phyloP scores from a whole-genome alignment of 64 coral and sea anemone genomes.

The Montipora sp. region DNA sequence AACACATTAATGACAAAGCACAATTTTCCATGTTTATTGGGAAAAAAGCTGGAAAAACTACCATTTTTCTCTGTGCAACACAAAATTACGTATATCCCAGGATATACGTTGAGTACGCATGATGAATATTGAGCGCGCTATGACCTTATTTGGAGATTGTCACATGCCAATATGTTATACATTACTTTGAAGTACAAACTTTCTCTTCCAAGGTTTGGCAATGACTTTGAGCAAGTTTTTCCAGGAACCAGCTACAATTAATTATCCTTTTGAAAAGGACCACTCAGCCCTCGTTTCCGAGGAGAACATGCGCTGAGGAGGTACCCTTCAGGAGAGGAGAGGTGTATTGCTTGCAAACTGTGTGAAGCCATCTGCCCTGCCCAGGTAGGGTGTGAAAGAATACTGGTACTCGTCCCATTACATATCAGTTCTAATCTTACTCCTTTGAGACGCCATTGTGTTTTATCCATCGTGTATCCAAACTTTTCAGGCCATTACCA shows the following conservation, averaged over 20 bases:
- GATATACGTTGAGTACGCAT: too few species aligned
- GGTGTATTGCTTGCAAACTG: constrained; percentile 95
- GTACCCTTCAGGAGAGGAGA: constrained; percentile 95
- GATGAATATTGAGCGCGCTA: too few species aligned
- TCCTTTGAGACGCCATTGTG: neutral
- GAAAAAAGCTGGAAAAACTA: too few species aligned
- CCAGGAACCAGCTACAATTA: constrained; percentile 96
- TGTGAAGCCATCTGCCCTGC: constrained; percentile 99
- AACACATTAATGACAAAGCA: too few species aligned
- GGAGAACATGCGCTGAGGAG: constrained; percentile 94
- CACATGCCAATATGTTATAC: too few species aligned
- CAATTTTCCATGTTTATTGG: too few species aligned
- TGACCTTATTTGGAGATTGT: too few species aligned
- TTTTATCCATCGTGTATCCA: neutral
- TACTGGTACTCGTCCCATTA: too few species aligned
- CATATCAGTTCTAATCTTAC: too few species aligned
- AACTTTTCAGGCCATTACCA: constrained; percentile 82
- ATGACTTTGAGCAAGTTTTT: constrained; percentile 97
- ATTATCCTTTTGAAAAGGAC: constrained; percentile 99
- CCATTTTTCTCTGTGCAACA: too few species aligned
- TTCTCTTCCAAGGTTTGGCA: constrained; percentile 69
- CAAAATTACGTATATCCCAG: too few species aligned
- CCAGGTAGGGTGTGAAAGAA: constrained; percentile 58
- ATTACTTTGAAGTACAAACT: neutral
- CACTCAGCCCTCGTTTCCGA: constrained; percentile 91